Conservation (phyloP, 2,113 vertebrate genomes). For the Serranochromis macrocephalus region DNA sequence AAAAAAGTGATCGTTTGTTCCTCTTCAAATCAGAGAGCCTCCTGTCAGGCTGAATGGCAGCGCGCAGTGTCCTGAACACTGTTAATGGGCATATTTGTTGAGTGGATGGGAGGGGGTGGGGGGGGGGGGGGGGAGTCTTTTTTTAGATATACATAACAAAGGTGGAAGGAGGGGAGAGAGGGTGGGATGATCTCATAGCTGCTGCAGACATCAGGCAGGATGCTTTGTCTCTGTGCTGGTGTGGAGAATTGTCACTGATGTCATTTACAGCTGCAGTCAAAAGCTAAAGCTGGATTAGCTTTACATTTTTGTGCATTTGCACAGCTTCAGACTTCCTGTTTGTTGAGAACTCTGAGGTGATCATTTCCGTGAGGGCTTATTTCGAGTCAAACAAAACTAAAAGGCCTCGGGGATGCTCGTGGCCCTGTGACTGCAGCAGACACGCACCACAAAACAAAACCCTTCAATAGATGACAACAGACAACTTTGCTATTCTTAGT, state of each 20-base stretch:
- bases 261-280: background rate
- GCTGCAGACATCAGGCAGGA: conserved; percentile 15
- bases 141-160: conserved; percentile 37
- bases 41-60: conserved; percentile 9
- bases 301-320: background rate
- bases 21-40: background rate
- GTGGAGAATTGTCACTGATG: background rate
- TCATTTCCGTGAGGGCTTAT: background rate
- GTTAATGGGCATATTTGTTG: conserved; percentile 17
- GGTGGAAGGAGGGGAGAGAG: background rate
- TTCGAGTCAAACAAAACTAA: background rate
- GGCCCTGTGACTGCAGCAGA: background rate
- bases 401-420: background rate
- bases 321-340: background rate
- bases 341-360: background rate
- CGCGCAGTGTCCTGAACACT: background rate
- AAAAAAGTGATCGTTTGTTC: conserved; percentile 1
- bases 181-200: conserved; percentile 36
- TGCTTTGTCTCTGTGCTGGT: conserved; percentile 18
- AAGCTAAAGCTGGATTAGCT: background rate
- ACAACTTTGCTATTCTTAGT: background rate
- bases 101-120: background rate
- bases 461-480: background rate
- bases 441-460: background rate
- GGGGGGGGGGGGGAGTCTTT: background rate